Percentiles rank a stretch among this genome's conserved stretches.
These are phyloP conservation scores for Dromaius novaehollandiae DNA, from an alignment of 2,113 vertebrate species.

Conservation along the genomic window DNA sequence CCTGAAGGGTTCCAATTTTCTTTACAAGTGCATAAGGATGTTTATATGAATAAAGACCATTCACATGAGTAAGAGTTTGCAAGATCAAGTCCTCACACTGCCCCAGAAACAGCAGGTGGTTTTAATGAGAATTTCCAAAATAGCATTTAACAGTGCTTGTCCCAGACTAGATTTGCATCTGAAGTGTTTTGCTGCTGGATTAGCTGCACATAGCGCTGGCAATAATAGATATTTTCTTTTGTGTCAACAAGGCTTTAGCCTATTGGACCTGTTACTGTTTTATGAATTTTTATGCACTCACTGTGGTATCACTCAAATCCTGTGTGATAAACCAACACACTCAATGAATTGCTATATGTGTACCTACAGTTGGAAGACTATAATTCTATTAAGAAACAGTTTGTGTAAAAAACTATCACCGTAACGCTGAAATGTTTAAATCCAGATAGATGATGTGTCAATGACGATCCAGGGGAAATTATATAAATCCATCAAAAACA, in stretches of 20 bases:
- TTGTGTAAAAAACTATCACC: not conserved
- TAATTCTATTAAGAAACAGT: not conserved
- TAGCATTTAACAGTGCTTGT: not conserved
- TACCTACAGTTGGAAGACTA: not conserved
- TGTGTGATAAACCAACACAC: not conserved
- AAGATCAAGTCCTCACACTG: not conserved
- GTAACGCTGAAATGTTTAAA: not conserved
- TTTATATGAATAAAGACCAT: conserved; percentile 7
- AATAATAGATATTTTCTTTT: not conserved
- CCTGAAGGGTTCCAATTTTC: not conserved
- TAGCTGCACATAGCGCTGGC: not conserved
- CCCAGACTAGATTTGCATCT: conserved; percentile 25
- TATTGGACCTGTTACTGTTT: not conserved
- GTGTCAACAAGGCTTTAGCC: conserved; percentile 19
- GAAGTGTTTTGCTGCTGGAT: conserved; percentile 1
- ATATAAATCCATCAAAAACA: not conserved
- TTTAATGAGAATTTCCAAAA: conserved; percentile 34
- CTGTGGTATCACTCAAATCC: not conserved
- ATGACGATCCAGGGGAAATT: not conserved
- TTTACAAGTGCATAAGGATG: not conserved
- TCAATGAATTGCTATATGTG: not conserved
- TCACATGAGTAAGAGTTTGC: not conserved
- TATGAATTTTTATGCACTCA: conserved; percentile 16
- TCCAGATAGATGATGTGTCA: not conserved
- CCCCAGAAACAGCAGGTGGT: not conserved